Evolutionary conservation across 2,113 vertebrate genomes (phyloP).

Genomic region (Tonatia bakeri): DNA sequence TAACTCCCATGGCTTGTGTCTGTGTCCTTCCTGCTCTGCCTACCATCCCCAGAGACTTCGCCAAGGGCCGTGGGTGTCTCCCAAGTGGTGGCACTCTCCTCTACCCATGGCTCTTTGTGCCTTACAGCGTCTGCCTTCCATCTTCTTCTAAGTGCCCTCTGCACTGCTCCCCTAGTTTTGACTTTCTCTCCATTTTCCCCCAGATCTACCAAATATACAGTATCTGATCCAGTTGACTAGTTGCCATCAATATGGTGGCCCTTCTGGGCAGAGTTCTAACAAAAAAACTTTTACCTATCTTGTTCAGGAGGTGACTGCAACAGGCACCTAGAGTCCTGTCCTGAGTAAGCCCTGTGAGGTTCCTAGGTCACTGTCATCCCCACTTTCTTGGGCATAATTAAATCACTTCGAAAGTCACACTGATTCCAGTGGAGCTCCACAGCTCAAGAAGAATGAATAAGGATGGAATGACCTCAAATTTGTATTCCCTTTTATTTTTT

Average conservation of each 20-base stretch:
- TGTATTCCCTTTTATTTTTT: neutral
- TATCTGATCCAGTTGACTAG: neutral
- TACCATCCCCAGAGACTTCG: neutral
- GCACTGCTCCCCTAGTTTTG: neutral
- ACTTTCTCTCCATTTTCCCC: neutral
- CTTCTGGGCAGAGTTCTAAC: neutral
- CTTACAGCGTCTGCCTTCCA: neutral
- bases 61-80: neutral
- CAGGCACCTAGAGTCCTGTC: neutral
- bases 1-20: neutral
- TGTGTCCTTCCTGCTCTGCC: neutral
- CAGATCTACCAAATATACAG: neutral
- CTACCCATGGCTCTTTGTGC: neutral
- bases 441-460: neutral
- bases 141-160: neutral
- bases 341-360: neutral
- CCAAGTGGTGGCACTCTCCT: rapidly evolving
- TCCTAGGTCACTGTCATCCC: neutral
- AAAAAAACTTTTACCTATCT: neutral
- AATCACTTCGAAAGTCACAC: neutral
- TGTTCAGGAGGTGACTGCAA: neutral
- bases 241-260: neutral
- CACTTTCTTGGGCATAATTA: neutral
- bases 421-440: neutral
- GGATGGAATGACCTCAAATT: neutral